Conservation (phyloP, 1,140 invertebrate genomes). For the Antheraea mylitta region DNA sequence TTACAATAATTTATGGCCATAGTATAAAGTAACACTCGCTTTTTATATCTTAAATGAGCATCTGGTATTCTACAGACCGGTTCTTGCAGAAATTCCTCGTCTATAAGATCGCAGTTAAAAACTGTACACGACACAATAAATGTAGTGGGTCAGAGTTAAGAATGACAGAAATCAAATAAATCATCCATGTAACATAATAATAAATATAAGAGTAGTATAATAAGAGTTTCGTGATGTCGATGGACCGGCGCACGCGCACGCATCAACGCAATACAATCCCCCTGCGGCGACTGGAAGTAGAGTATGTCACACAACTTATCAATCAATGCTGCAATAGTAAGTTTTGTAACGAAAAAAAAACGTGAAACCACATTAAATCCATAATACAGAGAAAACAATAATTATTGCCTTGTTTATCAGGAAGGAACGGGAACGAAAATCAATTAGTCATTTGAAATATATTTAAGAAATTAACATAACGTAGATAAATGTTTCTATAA, state of each 20-base stretch:
- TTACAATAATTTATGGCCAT: conserved; percentile 31
- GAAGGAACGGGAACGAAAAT: conserved; percentile 8
- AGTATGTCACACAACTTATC: conserved; percentile 64
- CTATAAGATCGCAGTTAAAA: conserved; percentile 17
- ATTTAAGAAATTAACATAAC: conserved; percentile 53
- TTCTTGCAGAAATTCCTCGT: conserved; percentile 29
- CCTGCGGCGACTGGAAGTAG: conserved; percentile 38
- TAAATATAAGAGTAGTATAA: conserved; percentile 46
- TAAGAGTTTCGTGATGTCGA: conserved; percentile 51
- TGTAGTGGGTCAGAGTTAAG: conserved; percentile 39
- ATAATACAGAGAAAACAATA: not conserved
- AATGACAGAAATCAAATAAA: conserved; percentile 57
- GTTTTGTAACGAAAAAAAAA: not conserved
- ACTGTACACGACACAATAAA: conserved; percentile 30
- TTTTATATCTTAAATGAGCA: conserved; percentile 33
- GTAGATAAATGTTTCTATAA: conserved; percentile 39
- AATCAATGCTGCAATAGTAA: conserved; percentile 30
- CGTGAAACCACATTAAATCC: not conserved
- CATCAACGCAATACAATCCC: conserved; percentile 15
- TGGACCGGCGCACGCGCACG: conserved; percentile 29
- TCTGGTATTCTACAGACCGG: conserved; percentile 30
- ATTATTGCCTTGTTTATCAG: not conserved
- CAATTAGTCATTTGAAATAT: conserved; percentile 37
- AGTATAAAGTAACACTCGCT: conserved; percentile 27
- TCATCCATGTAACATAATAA: conserved; percentile 58